Percentiles rank a stretch among this genome's conserved stretches.
These are phyloP conservation scores for Euwallacea similis DNA, from an alignment of 1,140 invertebrate species.

Conservation along the genomic window DNA sequence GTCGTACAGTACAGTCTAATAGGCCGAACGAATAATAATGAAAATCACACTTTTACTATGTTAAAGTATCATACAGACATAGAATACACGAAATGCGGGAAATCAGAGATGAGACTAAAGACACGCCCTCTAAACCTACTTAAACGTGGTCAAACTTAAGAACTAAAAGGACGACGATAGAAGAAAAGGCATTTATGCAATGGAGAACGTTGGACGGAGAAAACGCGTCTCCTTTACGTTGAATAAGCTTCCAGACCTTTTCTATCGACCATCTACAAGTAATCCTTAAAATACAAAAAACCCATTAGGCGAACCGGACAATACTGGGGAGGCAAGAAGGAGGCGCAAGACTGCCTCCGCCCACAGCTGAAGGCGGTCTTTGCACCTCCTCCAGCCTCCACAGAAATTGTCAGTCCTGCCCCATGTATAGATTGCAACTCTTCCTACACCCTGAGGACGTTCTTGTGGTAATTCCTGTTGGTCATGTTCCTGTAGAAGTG, in stretches of 20 bases:
- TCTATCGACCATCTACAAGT: conserved; percentile 34
- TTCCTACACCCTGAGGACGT: conserved; percentile 50
- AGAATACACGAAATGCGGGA: not conserved
- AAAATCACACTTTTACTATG: not conserved
- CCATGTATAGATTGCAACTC: no score
- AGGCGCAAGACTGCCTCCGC: not conserved
- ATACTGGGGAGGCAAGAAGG: not conserved
- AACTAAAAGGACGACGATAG: no score
- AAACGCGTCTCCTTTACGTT: not conserved
- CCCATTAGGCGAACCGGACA: conserved; percentile 19
- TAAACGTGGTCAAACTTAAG: no score
- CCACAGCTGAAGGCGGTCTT: not conserved
- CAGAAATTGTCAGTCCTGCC: no score
- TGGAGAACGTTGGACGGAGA: not conserved
- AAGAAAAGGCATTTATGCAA: not conserved
- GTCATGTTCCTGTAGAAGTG: conserved; percentile 51
- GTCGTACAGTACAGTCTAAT: not conserved
- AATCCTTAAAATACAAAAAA: conserved; percentile 29
- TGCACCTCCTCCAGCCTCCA: not conserved
- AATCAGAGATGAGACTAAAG: no score
- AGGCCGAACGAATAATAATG: not conserved
- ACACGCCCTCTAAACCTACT: no score
- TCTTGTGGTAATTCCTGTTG: conserved; percentile 51
- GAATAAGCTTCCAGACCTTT: conserved; percentile 13
- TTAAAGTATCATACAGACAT: not conserved